These are phyloP conservation scores for Propithecus perrieri DNA, from an alignment of 2,797 vertebrate genomes.

Conservation along the genomic window DNA sequence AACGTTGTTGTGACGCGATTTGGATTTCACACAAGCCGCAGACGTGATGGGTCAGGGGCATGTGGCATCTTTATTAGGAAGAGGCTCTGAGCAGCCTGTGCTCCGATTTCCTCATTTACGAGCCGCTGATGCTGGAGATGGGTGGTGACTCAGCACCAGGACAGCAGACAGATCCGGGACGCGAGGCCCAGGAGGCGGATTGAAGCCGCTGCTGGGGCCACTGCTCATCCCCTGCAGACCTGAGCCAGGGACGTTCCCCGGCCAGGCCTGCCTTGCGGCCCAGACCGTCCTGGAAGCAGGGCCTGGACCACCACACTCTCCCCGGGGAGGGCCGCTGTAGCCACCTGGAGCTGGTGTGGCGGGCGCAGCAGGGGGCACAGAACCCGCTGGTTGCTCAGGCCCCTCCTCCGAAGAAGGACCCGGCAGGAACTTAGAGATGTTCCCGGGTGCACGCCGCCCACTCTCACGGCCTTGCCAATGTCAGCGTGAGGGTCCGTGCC, in stretches of 20 bases:
- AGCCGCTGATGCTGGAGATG: neutral
- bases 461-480: neutral
- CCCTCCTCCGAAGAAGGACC: no score
- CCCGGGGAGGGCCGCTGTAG: neutral
- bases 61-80: neutral
- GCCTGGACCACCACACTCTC: neutral
- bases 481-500: neutral
- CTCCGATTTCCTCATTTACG: no score
- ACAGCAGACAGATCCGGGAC: neutral
- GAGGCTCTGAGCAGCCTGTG: neutral
- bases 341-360: neutral
- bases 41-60: neutral
- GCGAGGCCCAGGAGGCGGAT: neutral
- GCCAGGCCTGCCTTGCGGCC: neutral
- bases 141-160: neutral
- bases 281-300: neutral
- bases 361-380: no score
- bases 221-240: neutral
- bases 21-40: neutral
- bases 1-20: neutral
- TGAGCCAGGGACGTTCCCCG: neutral
- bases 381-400: neutral
- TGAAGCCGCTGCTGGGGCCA: accelerated
- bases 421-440: neutral
- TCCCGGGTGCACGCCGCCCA: no score